Conservation (phyloP, 92 coral and sea anemone species). For the Heliopora coerulea region DNA sequence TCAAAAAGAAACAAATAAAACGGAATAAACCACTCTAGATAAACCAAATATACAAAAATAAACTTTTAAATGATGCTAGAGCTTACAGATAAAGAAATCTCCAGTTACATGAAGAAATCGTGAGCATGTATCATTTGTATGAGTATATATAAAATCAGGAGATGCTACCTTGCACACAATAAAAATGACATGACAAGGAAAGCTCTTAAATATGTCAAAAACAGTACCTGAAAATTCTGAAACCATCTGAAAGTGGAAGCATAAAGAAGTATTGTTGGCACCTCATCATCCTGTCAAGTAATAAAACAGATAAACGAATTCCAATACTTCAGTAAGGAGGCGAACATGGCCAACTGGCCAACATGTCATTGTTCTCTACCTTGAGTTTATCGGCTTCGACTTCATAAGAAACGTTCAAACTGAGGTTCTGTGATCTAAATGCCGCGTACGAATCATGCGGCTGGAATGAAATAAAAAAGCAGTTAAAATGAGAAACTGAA, state of each 20-base stretch:
- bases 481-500: background rate
- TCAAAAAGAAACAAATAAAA: background rate
- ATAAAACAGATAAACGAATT: background rate
- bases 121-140: too few relatives aligned
- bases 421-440: constrained; percentile 91
- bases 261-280: constrained; percentile 81
- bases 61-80: too few relatives aligned
- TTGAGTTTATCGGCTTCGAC: constrained; percentile 69
- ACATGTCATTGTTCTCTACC: constrained; percentile 31
- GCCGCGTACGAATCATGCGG: constrained; percentile 90
- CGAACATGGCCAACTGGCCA: background rate
- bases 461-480: constrained; percentile 33
- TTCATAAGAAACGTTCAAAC: constrained; percentile 75
- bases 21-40: background rate
- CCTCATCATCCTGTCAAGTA: constrained; percentile 58
- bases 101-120: too few relatives aligned
- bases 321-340: too few relatives aligned
- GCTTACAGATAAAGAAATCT: too few relatives aligned
- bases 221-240: constrained; percentile 82
- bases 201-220: too few relatives aligned
- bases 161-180: too few relatives aligned
- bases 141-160: too few relatives aligned
- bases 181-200: too few relatives aligned
- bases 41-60: too few relatives aligned
- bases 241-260: constrained; percentile 99